These are phyloP conservation scores for Sebastes reedi DNA, from an alignment of 2,797 vertebrate genomes.

Conservation along the genomic window DNA sequence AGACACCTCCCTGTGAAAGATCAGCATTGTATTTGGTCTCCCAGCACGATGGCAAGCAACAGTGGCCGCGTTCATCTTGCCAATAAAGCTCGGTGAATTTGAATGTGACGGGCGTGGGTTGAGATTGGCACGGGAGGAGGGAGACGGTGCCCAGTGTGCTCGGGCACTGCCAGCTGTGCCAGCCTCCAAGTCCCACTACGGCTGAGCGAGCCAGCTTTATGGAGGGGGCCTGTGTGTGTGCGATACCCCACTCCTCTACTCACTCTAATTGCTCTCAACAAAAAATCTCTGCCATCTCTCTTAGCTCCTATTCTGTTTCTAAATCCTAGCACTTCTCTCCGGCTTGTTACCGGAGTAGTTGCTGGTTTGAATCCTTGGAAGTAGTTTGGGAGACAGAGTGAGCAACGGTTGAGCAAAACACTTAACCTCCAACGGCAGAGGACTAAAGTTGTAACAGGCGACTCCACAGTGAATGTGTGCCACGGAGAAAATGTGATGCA, in stretches of 20 bases:
- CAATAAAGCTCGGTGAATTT: conserved; percentile 75
- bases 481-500: neutral
- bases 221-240: conserved; percentile 6
- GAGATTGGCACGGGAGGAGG: conserved; percentile 61
- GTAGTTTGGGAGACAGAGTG: neutral
- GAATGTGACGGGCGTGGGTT: conserved; percentile 72
- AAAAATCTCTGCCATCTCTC: conserved; percentile 43
- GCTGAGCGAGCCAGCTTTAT: conserved; percentile 44
- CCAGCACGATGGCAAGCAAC: conserved; percentile 51
- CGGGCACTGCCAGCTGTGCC: conserved; percentile 72
- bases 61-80: conserved; percentile 50
- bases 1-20: conserved; percentile 51
- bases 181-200: conserved; percentile 58
- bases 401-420: neutral
- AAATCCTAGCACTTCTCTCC: neutral
- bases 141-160: conserved; percentile 66
- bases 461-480: neutral
- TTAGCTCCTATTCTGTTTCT: conserved; percentile 9
- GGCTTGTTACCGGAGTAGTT: conserved; percentile 1
- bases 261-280: conserved; percentile 45
- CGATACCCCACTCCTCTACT: conserved; percentile 30
- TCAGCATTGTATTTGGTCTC: conserved; percentile 64
- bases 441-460: neutral
- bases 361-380: conserved; percentile 25
- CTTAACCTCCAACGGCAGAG: neutral